Percentiles rank a stretch among this genome's conserved stretches.
phyloP scores from a whole-genome alignment of 2,888 invertebrate species.

The Callimorpha dominula region DNA sequence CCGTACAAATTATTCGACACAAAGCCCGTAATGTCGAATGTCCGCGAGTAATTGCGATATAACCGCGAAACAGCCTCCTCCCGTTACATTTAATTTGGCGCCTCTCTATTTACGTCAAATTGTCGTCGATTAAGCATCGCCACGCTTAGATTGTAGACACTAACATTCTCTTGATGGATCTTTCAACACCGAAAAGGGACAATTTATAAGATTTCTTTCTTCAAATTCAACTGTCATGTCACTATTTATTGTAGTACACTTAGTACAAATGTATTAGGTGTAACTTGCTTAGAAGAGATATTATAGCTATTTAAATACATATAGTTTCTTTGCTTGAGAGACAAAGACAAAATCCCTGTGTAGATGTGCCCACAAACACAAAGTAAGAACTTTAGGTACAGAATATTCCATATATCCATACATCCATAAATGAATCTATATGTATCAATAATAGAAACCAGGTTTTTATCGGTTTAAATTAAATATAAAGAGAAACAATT shows the following conservation, averaged over 20 bases:
- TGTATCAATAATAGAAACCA: no score
- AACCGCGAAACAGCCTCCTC: slow-evolving; percentile 77
- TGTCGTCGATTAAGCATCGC: slow-evolving; percentile 61
- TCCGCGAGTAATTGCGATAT: slow-evolving; percentile 83
- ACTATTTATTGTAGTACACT: neutral
- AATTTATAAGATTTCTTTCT: slow-evolving; percentile 11
- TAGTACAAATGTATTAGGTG: neutral
- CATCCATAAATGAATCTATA: no score
- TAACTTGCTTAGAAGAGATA: neutral
- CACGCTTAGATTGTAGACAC: slow-evolving; percentile 47
- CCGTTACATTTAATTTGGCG: slow-evolving; percentile 79
- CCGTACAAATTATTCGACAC: slow-evolving; percentile 80
- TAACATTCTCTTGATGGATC: slow-evolving; percentile 29
- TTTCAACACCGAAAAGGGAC: neutral
- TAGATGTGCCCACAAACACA: neutral
- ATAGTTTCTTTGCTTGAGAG: neutral
- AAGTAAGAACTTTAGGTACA: neutral
- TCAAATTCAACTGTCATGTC: neutral
- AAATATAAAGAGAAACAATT: neutral
- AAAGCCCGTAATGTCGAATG: slow-evolving; percentile 81
- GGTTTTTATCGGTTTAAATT: neutral
- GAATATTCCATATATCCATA: no score
- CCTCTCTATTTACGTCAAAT: slow-evolving; percentile 72
- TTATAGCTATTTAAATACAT: neutral
- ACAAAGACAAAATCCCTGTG: no score